These are phyloP conservation scores for Lasioglossum calceatum DNA, from an alignment of 2,888 invertebrate species.

Conservation along the genomic window DNA sequence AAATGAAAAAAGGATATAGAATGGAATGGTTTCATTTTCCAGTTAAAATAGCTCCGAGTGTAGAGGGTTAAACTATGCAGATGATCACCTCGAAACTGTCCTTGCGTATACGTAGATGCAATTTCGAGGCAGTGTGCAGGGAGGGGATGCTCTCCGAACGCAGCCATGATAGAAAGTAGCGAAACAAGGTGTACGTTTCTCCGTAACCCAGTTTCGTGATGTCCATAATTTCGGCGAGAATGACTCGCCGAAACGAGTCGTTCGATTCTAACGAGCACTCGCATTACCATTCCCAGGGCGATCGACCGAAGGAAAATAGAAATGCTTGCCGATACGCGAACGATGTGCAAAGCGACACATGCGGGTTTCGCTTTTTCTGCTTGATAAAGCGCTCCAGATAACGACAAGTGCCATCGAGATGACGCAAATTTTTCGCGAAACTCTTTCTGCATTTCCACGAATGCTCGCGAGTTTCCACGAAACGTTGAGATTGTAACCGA, in stretches of 20 bases:
- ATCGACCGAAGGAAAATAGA: conserved; percentile 4
- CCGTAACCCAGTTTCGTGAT: conserved; percentile 19
- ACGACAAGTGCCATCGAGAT: neutral
- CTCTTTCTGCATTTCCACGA: neutral
- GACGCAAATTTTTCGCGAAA: neutral
- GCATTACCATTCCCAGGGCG: conserved; percentile 21
- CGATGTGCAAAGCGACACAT: neutral
- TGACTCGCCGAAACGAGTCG: conserved; percentile 16
- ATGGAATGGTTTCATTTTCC: too few species aligned
- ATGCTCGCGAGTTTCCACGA: neutral
- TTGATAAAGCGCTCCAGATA: conserved; percentile 18
- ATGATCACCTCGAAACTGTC: neutral
- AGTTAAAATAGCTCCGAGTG: too few species aligned
- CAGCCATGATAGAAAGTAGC: neutral
- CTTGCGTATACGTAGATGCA: neutral
- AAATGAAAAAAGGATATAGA: too few species aligned
- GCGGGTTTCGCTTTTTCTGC: conserved; percentile 4
- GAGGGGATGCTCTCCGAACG: neutral
- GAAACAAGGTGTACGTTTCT: neutral
- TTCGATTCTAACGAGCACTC: conserved; percentile 24
- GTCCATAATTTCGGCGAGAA: conserved; percentile 20
- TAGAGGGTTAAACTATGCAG: neutral
- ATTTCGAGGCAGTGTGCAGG: neutral
- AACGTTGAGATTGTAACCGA: neutral
- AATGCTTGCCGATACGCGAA: neutral